These are phyloP conservation scores for Syngnathus acus DNA, from an alignment of 2,797 vertebrate species.

Conservation along the genomic window DNA sequence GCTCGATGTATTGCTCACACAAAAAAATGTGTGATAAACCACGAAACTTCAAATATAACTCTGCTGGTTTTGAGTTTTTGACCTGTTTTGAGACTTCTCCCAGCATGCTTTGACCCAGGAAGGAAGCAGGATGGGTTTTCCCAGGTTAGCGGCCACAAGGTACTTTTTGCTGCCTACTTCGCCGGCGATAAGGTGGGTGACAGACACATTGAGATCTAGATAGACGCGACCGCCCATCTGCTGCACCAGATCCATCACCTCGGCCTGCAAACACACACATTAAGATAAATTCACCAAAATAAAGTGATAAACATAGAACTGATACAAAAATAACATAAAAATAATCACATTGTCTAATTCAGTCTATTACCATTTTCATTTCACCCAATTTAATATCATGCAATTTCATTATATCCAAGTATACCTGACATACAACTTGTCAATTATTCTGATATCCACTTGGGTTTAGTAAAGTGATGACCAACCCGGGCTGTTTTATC, in stretches of 20 bases:
- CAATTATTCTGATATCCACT: too few species aligned
- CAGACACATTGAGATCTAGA: conserved; percentile 84
- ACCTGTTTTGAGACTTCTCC: conserved; percentile 89
- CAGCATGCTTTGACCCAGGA: conserved; percentile 87
- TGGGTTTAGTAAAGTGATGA: conserved; percentile 1
- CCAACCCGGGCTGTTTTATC: conserved; percentile 83
- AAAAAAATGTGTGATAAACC: too few species aligned
- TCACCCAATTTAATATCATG: too few species aligned
- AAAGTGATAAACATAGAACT: not conserved
- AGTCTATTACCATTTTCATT: not conserved
- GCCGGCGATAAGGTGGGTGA: conserved; percentile 93
- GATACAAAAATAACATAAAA: too few species aligned
- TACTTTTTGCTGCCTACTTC: conserved; percentile 99
- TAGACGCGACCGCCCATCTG: conserved; percentile 91
- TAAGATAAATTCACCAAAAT: not conserved
- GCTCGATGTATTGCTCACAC: too few species aligned
- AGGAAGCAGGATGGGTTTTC: conserved; percentile 86
- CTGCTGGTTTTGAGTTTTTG: conserved; percentile 5
- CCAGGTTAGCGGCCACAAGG: conserved; percentile 86
- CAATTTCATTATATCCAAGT: too few species aligned
- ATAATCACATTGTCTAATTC: too few species aligned
- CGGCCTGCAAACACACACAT: conserved; percentile 63
- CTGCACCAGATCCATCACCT: conserved; percentile 86
- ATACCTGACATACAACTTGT: too few species aligned
- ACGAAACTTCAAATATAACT: too few species aligned